Evolutionary conservation across 2,113 vertebrate species (phyloP).

Genomic region (Platysteira castanea): DNA sequence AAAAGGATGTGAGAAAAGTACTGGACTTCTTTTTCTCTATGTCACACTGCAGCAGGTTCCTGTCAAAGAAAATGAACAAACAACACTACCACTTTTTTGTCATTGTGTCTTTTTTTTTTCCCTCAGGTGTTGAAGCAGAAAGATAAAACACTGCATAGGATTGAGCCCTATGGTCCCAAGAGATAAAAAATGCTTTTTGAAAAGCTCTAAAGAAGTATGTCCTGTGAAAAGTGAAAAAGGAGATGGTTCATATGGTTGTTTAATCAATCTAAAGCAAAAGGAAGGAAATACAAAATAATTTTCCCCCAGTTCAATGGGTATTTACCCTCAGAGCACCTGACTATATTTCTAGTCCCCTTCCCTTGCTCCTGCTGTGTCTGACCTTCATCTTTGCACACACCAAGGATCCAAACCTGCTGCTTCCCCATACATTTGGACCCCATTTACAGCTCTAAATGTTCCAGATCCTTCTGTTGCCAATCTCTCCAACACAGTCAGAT

Average conservation of each 20-base stretch:
- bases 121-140: neutral
- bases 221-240: neutral
- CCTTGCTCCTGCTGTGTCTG: neutral
- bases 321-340: neutral
- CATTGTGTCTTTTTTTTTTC: neutral
- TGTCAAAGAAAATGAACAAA: neutral
- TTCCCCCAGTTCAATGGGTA: neutral
- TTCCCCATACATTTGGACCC: neutral
- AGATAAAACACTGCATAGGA: neutral
- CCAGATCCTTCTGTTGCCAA: neutral
- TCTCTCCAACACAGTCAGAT: neutral
- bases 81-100: neutral
- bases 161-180: neutral
- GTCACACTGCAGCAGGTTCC: neutral
- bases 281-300: neutral
- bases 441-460: neutral
- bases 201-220: neutral
- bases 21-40: neutral
- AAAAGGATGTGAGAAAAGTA: neutral
- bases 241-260: neutral
- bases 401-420: fast-evolving
- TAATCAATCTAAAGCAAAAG: neutral
- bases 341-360: neutral
- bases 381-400: neutral
- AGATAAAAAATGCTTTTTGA: neutral